Base-by-base conservation (phyloP, 2,888 invertebrate species). In the Trisateles emortualis region DNA sequence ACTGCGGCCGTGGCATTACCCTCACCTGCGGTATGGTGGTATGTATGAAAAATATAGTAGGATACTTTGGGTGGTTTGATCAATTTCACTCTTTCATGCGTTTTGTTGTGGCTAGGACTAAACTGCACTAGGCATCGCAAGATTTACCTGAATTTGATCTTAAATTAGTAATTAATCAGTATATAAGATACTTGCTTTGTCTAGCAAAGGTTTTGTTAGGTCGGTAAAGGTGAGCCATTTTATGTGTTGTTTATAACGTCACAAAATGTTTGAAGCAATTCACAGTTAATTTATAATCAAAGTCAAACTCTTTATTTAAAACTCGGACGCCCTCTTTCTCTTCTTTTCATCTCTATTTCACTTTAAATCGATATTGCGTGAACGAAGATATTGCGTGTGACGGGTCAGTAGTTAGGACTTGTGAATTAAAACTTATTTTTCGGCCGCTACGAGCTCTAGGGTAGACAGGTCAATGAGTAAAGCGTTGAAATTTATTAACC, bases 11-110 rank as follows among this genome's bases (percentile, higher is more conserved):
- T 88, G 98, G 98, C 85, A 99, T 99, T 88, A 99, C 99, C 83
- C 98, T 99, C 90, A 97, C 98, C 87, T 99, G 99, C 83, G 99
- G 99, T 89, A 98, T 99, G 94, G 99, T 99, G 98, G 99, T 99
- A 96, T 96, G 96, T 95, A 94, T 90, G 62, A 81, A 83, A 44
- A 69, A 78, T 68, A 62, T 72, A 76, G 78, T 86, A 88, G 88
- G 87, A 83, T 83, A 78, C 67, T 80, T 79, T 83, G 81, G 86
- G 80, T 86, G 83, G 72, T 78, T 79, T 76, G 63, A 72, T 70
- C 59, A 68, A 62, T 59, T 72, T 54, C 58, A 70, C 61, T 73
- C 49, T 68, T 69, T 71, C 61, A 66, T 74, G 53, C 68, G 60
- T 76, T 63, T 64, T 69, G 54, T 72, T n/a, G 63, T 72, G 61